These are phyloP conservation scores for Rhincodon typus DNA, from an alignment of 2,797 vertebrate species.

Conservation along the genomic window DNA sequence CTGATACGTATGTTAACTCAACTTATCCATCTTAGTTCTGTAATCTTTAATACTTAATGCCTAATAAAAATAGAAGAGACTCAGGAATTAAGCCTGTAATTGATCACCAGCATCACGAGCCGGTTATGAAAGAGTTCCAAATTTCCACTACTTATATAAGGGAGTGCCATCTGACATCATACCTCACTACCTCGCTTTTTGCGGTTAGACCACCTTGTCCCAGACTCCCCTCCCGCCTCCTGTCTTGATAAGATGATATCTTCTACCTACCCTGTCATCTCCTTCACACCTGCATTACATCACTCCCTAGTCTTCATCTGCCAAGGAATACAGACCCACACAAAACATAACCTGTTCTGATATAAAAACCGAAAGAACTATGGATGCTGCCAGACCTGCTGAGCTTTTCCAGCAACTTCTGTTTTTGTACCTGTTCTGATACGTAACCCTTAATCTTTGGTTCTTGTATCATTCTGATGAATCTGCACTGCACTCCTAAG, in stretches of 20 bases:
- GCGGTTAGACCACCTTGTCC: not conserved
- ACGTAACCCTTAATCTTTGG: not conserved
- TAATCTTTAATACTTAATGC: not conserved
- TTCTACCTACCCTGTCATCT: not conserved
- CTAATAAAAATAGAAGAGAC: not conserved
- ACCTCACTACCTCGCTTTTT: not conserved
- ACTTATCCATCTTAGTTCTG: too few species aligned
- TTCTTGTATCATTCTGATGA: not conserved
- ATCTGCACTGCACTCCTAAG: not conserved
- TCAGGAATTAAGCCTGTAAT: not conserved
- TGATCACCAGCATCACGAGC: not conserved
- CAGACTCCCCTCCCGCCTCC: not conserved
- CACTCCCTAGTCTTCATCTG: not conserved
- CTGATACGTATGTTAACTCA: too few species aligned
- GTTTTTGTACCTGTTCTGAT: not conserved
- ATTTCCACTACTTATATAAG: not conserved
- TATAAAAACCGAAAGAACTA: too few species aligned
- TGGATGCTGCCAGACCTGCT: too few species aligned
- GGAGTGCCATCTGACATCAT: not conserved
- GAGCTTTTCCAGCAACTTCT: too few species aligned
- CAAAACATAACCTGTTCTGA: not conserved
- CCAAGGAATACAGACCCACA: not conserved
- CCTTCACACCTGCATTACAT: not conserved
- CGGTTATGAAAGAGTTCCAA: not conserved
- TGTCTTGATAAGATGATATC: not conserved